Percentiles rank a stretch among this genome's conserved stretches.
phyloP scores from a whole-genome alignment of 2,797 vertebrate genomes.

The Muscicapa comitata region DNA sequence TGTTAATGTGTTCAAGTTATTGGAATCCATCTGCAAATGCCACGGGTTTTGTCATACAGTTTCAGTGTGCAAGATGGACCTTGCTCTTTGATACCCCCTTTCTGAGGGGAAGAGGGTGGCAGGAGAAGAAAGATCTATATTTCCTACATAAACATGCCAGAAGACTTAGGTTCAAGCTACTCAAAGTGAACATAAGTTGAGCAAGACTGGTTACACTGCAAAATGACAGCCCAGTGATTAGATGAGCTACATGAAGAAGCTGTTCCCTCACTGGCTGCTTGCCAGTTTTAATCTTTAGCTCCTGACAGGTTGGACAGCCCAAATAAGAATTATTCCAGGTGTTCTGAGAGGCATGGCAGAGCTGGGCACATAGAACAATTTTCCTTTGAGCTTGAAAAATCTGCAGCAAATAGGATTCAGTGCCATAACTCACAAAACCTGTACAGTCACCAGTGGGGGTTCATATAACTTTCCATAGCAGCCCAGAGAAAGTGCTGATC shows the following conservation, averaged over 20 bases:
- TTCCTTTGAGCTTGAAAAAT: neutral
- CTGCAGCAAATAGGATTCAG: neutral
- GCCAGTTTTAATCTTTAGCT: neutral
- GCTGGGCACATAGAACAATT: neutral
- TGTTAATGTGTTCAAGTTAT: neutral
- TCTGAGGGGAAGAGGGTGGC: neutral
- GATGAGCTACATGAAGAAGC: neutral
- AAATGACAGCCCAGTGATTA: neutral
- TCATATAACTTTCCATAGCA: neutral
- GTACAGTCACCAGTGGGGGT: rapidly evolving
- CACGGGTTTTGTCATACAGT: rapidly evolving
- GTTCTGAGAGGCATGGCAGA: neutral
- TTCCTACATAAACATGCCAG: neutral
- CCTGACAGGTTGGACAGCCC: neutral
- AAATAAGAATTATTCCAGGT: neutral
- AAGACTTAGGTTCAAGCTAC: neutral
- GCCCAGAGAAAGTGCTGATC: neutral
- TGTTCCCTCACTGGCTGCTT: neutral
- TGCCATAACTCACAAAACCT: neutral
- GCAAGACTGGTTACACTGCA: neutral
- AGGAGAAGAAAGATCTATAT: neutral
- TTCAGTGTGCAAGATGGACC: neutral
- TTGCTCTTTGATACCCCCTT: neutral
- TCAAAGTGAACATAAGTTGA: neutral
- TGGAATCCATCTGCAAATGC: neutral